These are phyloP conservation scores for Chaenodraco wilsoni DNA, from an alignment of 2,797 vertebrate genomes.

Conservation along the genomic window DNA sequence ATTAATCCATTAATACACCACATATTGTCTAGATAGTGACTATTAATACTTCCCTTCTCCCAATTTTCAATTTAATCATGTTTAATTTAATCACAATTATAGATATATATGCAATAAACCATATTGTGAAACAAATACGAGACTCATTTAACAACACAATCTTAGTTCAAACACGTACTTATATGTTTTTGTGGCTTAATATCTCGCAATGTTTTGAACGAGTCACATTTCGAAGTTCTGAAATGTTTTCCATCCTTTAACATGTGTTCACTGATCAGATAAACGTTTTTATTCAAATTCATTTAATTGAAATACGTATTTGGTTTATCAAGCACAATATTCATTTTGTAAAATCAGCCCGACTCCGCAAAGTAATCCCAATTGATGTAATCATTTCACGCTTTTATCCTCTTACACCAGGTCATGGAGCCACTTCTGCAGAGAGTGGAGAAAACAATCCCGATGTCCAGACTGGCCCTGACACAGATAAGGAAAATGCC, in stretches of 20 bases:
- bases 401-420: constrained; percentile 40
- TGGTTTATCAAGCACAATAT: not conserved
- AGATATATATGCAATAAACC: not conserved
- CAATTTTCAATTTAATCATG: not conserved
- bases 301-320: not conserved
- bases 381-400: not conserved
- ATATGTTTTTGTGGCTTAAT: not conserved
- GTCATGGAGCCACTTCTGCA: constrained; percentile 31
- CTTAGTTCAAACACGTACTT: not conserved
- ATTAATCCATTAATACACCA: not conserved
- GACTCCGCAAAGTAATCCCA: not conserved
- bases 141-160: not conserved
- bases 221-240: not conserved
- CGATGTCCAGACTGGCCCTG: constrained; percentile 16
- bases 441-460: constrained; percentile 20
- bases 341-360: not conserved
- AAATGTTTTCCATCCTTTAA: not conserved
- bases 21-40: not conserved
- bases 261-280: not conserved
- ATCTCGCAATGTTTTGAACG: not conserved
- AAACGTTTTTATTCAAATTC: not conserved
- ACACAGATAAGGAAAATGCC: constrained; percentile 87
- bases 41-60: not conserved
- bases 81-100: not conserved
- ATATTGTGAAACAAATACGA: not conserved